phyloP scores from a whole-genome alignment of 1,140 invertebrate genomes.

The Philopotamus ludificatus region DNA sequence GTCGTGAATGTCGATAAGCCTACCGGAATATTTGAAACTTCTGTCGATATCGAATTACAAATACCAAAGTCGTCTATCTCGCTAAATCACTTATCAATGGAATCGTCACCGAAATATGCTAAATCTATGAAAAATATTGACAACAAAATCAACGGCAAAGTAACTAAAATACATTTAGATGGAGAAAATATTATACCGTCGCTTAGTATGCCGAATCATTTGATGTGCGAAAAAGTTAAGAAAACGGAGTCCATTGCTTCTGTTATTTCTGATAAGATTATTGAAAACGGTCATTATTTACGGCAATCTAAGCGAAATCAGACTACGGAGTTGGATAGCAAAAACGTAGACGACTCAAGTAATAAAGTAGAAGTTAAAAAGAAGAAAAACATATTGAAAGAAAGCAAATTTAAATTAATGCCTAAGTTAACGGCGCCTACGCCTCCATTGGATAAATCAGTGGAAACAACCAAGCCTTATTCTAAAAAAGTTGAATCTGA shows the following conservation, averaged over 20 bases:
- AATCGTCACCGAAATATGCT: slow-evolving; percentile 16
- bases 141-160: slow-evolving; percentile 34
- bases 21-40: slow-evolving; percentile 64
- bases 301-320: slow-evolving; percentile 53
- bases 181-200: slow-evolving; percentile 42
- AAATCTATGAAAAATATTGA: slow-evolving; percentile 12
- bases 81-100: slow-evolving; percentile 31
- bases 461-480: slow-evolving; percentile 18
- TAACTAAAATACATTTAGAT: slow-evolving; percentile 40
- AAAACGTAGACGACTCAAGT: slow-evolving; percentile 36
- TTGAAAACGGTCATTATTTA: slow-evolving; percentile 55
- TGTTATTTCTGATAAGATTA: slow-evolving; percentile 55
- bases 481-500: slow-evolving; percentile 41
- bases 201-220: slow-evolving; percentile 13
- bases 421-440: slow-evolving; percentile 23
- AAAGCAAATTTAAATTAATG: slow-evolving; percentile 34
- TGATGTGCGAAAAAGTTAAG: slow-evolving; percentile 44
- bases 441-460: slow-evolving; percentile 7
- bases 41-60: slow-evolving; percentile 62
- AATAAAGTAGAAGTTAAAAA: slow-evolving; percentile 46
- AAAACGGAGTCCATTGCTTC: slow-evolving; percentile 54
- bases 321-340: slow-evolving; percentile 46
- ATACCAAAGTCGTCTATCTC: slow-evolving; percentile 58
- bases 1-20: slow-evolving; percentile 56
- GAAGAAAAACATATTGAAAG: slow-evolving; percentile 46